A percentile compares a stretch with the other conserved stretches of the same genome.
These are phyloP conservation scores for Poecilia velifera DNA, from an alignment of 2,797 vertebrate genomes.

Conservation along the genomic window DNA sequence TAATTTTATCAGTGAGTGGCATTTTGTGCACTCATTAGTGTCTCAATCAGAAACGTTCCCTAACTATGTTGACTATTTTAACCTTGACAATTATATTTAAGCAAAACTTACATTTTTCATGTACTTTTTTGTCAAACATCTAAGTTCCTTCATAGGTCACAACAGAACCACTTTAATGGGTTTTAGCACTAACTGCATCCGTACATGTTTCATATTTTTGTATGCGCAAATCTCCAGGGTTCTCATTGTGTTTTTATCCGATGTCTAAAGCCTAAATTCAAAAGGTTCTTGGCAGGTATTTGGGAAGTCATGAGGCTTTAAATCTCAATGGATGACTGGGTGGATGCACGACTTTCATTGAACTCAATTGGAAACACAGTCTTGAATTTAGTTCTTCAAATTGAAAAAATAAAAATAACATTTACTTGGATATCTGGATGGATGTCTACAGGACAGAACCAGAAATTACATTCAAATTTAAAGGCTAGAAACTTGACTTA, in stretches of 20 bases:
- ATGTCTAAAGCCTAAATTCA: neutral
- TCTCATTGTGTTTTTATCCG: neutral
- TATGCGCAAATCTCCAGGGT: neutral
- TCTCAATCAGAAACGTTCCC: conserved; percentile 5
- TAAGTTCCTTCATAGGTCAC: neutral
- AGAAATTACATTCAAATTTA: conserved; percentile 48
- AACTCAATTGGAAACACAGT: neutral
- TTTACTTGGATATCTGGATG: conserved; percentile 12
- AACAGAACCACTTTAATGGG: neutral
- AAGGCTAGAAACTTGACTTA: conserved; percentile 58
- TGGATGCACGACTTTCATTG: neutral
- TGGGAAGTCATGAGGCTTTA: neutral
- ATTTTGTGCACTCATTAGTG: conserved; percentile 7
- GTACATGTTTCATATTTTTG: neutral
- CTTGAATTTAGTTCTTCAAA: conserved; percentile 34
- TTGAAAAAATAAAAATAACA: conserved; percentile 37
- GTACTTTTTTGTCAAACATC: neutral
- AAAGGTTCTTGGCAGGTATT: neutral
- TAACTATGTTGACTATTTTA: conserved; percentile 2
- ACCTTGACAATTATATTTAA: neutral
- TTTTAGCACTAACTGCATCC: neutral
- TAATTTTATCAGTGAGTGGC: conserved; percentile 29
- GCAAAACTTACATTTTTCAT: neutral
- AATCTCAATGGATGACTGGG: neutral
- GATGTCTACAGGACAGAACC: neutral